Conservation (phyloP, 2,113 vertebrate genomes). For the Rhinogobius similis region DNA sequence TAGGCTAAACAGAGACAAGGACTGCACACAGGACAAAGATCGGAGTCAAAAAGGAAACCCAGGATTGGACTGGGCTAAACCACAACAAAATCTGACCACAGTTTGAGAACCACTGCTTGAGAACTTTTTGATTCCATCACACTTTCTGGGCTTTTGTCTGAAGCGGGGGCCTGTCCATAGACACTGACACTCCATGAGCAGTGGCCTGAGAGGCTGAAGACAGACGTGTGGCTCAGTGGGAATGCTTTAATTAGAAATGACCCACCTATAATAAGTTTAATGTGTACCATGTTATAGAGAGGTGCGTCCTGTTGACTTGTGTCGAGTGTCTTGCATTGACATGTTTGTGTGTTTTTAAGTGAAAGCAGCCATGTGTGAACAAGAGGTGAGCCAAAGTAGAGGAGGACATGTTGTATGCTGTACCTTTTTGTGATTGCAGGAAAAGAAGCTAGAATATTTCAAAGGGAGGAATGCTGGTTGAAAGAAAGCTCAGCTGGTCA, state of each 20-base stretch:
- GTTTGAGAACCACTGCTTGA: slow-evolving; percentile 5
- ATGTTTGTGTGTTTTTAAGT: slow-evolving; percentile 70
- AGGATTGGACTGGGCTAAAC: background rate
- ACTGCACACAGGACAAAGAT: background rate
- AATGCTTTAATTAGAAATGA: slow-evolving; percentile 75
- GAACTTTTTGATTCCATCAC: slow-evolving; percentile 72
- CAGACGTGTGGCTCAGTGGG: slow-evolving; percentile 65
- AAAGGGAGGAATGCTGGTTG: slow-evolving; percentile 66
- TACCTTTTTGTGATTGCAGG: slow-evolving; percentile 73
- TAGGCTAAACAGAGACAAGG: background rate
- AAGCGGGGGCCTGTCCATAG: slow-evolving; percentile 79
- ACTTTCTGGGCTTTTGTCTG: slow-evolving; percentile 72
- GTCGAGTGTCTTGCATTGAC: slow-evolving; percentile 55
- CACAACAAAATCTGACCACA: background rate
- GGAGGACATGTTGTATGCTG: slow-evolving; percentile 72
- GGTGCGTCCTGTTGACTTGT: slow-evolving; percentile 57
- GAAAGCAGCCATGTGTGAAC: slow-evolving; percentile 68
- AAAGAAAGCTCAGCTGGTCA: slow-evolving; percentile 72
- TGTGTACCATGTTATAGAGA: slow-evolving; percentile 61
- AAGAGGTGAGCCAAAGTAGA: slow-evolving; percentile 78
- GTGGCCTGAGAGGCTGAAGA: slow-evolving; percentile 67
- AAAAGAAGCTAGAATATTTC: slow-evolving; percentile 74
- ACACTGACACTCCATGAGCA: slow-evolving; percentile 60
- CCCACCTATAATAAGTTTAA: slow-evolving; percentile 59
- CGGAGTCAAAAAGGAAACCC: background rate